Evolutionary conservation across 1,140 invertebrate genomes (phyloP), one percentile per base, ranked within the genome.

Genomic region (Subanguina moxae): DNA sequence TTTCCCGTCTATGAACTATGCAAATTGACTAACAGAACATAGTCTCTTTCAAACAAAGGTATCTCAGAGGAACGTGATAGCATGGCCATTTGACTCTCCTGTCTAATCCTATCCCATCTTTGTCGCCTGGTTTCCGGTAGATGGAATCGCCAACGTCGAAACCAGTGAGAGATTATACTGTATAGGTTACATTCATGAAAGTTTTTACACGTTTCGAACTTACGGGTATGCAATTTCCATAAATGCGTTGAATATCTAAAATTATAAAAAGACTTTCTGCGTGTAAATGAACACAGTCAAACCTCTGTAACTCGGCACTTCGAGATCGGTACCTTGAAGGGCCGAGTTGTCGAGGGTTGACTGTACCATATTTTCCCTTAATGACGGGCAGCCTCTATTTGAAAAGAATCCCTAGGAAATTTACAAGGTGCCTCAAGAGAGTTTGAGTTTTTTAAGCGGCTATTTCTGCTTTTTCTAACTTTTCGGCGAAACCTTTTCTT

Each of bases 161-260:
- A 56, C 67, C 56, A 67, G 61, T 74, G 64, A 46, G 69, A 57
- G 30, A 78, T 21, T 21, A 76, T 46, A 21, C 75, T 77, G 25
- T 56, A 75, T n/a, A n/a, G n/a, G n/a, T n/a, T n/a, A 43, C 13
- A 65, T 38, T 27, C n/a, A n/a, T 30, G 19, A n/a, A 17, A 46
- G 17, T 52, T 67, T 74, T 1, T 25, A 52, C 48, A 19, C 57
- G 42, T 68, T 7, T 43, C 13, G 8, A 27, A 84, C 84, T 84
- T 84, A 88, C 86, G 90, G 90, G 57, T 89, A 83, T 0, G 88
- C 70, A 77, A 90, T 89, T 84, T 92, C 90, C 72, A 90, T 86
- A 42, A 89, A 86, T 68, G 89, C 89, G 83, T 90, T 90, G 8
- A 91, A 87, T 8, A 89, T 25, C 48, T 52, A 15, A 52, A 52